Evolutionary conservation across 2,113 vertebrate genomes (phyloP), one percentile per base, ranked within the genome.

Genomic region (Ageneiosus marmoratus): DNA sequence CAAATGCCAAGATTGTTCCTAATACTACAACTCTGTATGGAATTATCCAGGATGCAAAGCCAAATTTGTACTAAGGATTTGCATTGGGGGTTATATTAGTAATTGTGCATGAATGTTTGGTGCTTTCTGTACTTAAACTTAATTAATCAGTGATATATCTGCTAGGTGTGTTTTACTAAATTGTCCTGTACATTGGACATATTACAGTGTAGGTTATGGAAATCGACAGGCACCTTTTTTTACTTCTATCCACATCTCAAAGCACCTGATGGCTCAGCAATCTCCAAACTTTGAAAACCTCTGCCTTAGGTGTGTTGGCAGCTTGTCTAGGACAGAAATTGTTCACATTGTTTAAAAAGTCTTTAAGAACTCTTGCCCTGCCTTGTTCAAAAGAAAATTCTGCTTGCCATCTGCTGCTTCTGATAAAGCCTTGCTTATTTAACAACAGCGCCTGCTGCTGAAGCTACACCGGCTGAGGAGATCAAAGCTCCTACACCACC

Each of bases 401-500:
- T 58, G 84, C 85, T 86, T 56, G 16, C 37, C 58, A 87, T 69
- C 63, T 83, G 86, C 84, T 84, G 74, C 56, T 80, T 73, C 62
- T 81, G 81, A 83, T 69, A 63, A 67, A 50, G 80, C 8, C 73
- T 76, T 91, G 84, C 87, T 60, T 90, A 18, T 92, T 86, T 90
- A 89, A 91, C 86, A 85, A 76, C 79, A 94, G 92, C 88, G 87
- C 92, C 91, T 84, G 91, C 90, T 86, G 90, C 89, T 80, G 93
- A 92, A 81, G 89, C 90, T 3, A 85, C 92, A 34, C 87, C 89
- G 32, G 87, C 89, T 81, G 93, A 93, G 83, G 93, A 92, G 84
- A 87, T 91, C 72, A 94, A 92, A 91, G 56, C 91, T 48, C 93
- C 93, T 34, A 89, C 91, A 24, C 92, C 92, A n/a, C 91, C 93